Base-by-base conservation (phyloP, 1,140 invertebrate species). In the Hyposmocoma kahamanoa region DNA sequence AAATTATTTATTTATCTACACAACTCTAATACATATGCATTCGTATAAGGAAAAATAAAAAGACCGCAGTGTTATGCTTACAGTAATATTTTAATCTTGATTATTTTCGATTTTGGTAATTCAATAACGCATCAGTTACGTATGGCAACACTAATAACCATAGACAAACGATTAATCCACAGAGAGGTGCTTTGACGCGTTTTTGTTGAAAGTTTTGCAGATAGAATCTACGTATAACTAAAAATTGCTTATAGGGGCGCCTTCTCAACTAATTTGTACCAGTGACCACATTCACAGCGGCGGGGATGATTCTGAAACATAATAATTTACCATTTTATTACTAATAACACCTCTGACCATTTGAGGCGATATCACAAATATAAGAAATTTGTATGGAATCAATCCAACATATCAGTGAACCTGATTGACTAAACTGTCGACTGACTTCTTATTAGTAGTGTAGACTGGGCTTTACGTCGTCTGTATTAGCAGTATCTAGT, bases 221-320 rank as follows among this genome's bases (percentile, higher is more conserved):
- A 66, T n/a, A 42, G 21, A 63, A 60, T 77, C 77, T 83, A 82
- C 75, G 59, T 67, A 71, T 38, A 76, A 70, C 72, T 81, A 80
- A 68, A 56, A 68, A 65, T 58, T 52, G 64, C 64, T 91, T 92
- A 93, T 67, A 91, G 67, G 62, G 89, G 87, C 47, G 87, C 80
- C 76, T 90, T 92, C 66, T 95, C 91, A 28, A 92, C 90, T 56
- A 98, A 87, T 87, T 97, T 96, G 88, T 97, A 99, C 96, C 96
- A 99, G 79, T 97, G 90, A 28, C 97, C 97, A 84, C 97, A 99
- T 72, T 94, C 93, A 72, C 98, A 99, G 54, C 98, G 92, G 66
- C 95, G 94, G 26, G 95, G 92, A 59, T 92, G 90, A 13, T 95
- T 97, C 78, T 93, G 90, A 0, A 73, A 75, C 49, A 39, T n/a